A percentile compares a stretch with the other conserved stretches of the same genome.
These are phyloP conservation scores for Muntiacus reevesi DNA, from an alignment of 2,113 vertebrate species.

Conservation along the genomic window DNA sequence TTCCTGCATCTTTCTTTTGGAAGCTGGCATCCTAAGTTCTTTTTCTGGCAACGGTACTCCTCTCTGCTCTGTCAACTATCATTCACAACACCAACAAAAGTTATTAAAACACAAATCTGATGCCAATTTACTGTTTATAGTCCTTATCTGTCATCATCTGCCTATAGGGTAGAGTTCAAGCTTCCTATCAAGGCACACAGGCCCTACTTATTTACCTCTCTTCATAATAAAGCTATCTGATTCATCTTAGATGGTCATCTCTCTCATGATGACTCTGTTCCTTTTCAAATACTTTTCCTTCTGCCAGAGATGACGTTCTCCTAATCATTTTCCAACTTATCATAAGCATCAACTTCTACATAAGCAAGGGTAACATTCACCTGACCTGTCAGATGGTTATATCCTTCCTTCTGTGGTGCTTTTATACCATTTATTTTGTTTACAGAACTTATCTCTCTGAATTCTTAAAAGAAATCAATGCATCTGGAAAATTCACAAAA, in stretches of 20 bases:
- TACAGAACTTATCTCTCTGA: neutral
- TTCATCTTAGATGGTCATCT: neutral
- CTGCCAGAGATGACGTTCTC: neutral
- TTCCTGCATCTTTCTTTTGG: neutral
- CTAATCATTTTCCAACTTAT: neutral
- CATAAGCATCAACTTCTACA: neutral
- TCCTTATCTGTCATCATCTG: neutral
- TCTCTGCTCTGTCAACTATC: neutral
- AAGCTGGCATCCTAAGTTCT: neutral
- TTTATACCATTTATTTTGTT: neutral
- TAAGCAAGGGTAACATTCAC: neutral
- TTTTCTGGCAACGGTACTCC: neutral
- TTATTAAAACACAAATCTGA: constrained; percentile 6
- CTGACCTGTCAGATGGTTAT: neutral
- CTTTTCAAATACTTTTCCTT: neutral
- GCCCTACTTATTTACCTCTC: neutral
- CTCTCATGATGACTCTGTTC: neutral
- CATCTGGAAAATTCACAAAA: neutral
- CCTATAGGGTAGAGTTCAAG: neutral
- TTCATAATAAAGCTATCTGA: neutral
- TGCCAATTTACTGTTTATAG: neutral
- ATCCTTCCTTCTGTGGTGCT: neutral
- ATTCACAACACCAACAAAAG: neutral
- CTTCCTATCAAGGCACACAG: neutral
- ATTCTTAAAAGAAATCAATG: constrained; percentile 10